Conservation (phyloP, 2,888 invertebrate species). For the Catocala sponsa region DNA sequence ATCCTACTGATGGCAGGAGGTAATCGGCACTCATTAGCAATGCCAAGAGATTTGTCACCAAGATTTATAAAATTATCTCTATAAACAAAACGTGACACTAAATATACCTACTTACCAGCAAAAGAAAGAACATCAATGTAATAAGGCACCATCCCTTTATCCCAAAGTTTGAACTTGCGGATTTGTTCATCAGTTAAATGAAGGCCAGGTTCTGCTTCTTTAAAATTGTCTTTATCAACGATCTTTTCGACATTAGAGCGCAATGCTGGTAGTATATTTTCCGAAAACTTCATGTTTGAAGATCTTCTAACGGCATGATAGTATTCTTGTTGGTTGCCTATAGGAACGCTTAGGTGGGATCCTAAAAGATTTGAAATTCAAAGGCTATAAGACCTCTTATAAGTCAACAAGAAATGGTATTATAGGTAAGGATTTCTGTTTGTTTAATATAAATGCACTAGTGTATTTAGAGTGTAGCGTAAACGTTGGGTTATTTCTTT, state of each 20-base stretch:
- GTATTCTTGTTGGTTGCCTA: conserved; percentile 8
- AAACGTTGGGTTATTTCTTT: too few relatives aligned
- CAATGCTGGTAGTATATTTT: not conserved
- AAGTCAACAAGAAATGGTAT: too few relatives aligned
- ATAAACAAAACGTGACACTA: too few relatives aligned
- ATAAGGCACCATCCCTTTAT: conserved; percentile 69
- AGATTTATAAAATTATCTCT: too few relatives aligned
- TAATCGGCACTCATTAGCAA: too few relatives aligned
- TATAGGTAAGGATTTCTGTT: too few relatives aligned
- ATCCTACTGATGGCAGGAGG: too few relatives aligned
- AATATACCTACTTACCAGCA: conserved; percentile 58
- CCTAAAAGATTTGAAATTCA: conserved; percentile 9
- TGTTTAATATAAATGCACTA: too few relatives aligned
- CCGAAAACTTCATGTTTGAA: not conserved
- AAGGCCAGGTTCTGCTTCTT: conserved; percentile 57
- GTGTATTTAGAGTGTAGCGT: too few relatives aligned
- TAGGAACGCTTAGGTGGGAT: not conserved
- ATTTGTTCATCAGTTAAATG: conserved; percentile 62
- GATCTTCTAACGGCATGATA: conserved; percentile 10
- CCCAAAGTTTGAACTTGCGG: conserved; percentile 73
- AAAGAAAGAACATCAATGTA: conserved; percentile 74
- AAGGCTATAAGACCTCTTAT: too few relatives aligned
- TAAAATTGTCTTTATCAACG: too few relatives aligned
- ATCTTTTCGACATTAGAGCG: not conserved
- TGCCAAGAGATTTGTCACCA: too few relatives aligned